Base-by-base conservation (phyloP, 2,888 invertebrate species). In the Heliconius erato region DNA sequence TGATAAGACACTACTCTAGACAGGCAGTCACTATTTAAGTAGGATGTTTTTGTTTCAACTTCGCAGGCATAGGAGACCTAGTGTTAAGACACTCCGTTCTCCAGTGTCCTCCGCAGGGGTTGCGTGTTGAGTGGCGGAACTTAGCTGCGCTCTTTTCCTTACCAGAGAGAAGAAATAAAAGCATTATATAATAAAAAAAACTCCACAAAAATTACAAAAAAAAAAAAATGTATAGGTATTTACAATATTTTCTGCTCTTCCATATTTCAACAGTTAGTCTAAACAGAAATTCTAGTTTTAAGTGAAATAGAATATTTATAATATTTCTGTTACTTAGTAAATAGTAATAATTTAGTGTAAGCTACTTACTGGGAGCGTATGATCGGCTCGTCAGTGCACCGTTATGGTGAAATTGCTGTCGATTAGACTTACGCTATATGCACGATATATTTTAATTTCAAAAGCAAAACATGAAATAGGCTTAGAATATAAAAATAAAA, bases 351-450 rank as follows among this genome's bases (percentile, higher is more conserved):
- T 78, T 68, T 65, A 49, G 78, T 68, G 65, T 35, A 78, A 67
- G 63, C 40, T 78, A 63, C 63, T 59, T 74, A 74, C 74, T 35
- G n/a, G n/a, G 63, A 63, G 63, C 63, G 16, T 63, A 59, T 63
- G 76, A 67, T 78, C 26, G 11, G 67, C 65, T 65, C 78, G 78
- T 67, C 65, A 40, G 67, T 28, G 40, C 40, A 78, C 67, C 78
- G 67, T 78, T 78, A 78, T 67, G 67, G 78, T 32, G 26, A 78
- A 78, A 78, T 78, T 67, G 67, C 78, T 19, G 40, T 26, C 77
- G 65, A 77, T 77, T 77, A 67, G 40, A 49, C 65, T 49, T 78
- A 78, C 44, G 6, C 67, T 28, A 28, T 2, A 74, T 63, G 23
- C 40, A 72, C n/a, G 63, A n/a, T n/a, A n/a, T 59, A 74, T 74